Evolutionary conservation across 2,113 vertebrate species (phyloP).

Genomic region (Scolopax mira): DNA sequence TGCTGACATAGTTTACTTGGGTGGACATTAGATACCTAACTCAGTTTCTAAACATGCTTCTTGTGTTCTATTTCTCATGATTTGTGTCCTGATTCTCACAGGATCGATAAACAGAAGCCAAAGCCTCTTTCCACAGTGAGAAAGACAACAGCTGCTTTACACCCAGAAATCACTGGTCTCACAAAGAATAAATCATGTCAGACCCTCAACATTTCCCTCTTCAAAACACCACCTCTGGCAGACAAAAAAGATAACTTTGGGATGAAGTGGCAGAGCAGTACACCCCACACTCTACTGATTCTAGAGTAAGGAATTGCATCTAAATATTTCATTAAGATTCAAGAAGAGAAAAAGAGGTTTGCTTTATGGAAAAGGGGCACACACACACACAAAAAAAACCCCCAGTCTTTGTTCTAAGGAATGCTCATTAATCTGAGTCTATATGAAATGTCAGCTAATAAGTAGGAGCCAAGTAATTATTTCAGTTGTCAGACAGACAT

Average conservation of each 20-base stretch:
- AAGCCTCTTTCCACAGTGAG: background rate
- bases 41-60: background rate
- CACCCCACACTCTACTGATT: background rate
- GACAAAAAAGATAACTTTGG: background rate
- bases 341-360: background rate
- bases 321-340: background rate
- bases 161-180: background rate
- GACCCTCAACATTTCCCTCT: background rate
- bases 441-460: background rate
- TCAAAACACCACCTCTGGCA: background rate
- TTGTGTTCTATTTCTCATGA: background rate
- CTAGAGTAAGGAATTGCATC: background rate
- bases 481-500: background rate
- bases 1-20: background rate
- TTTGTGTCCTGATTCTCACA: background rate
- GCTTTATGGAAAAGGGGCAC: background rate
- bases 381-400: rapidly evolving
- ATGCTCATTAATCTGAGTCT: background rate
- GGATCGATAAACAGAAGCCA: background rate
- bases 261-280: background rate
- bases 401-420: background rate
- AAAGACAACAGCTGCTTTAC: background rate
- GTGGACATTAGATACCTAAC: background rate
- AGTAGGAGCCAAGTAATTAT: background rate
- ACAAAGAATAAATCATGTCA: background rate